Evolutionary conservation across 2,888 invertebrate genomes (phyloP), one percentile per base, ranked within the genome.

Genomic region (Coenonympha glycerion): DNA sequence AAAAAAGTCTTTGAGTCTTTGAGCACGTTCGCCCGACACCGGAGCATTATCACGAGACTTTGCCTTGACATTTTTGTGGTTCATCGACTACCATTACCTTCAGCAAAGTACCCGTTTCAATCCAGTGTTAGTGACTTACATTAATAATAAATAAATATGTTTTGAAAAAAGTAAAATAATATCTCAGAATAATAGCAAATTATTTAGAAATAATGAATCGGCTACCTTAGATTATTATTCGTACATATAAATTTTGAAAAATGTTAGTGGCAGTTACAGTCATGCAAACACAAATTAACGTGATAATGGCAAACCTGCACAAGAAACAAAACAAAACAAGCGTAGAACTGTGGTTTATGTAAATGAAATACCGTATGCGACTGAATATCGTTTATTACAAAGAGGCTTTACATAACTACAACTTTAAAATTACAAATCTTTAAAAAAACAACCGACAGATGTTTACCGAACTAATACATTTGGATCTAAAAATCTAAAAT

Each of bases 261-360:
- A 44, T 44, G 22, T 33, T 44, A 44, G 42, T 21, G 21, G 36
- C 30, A 47, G 24, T n/a, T n/a, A n/a, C 41, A 37, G 34, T 22
- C 53, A 55, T 55, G 47, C 52, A 50, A 52, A 54, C 55, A 47
- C 46, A 46, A 58, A 47, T 68, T 57, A 73, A 67, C 54, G 63
- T 69, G 78, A 79, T 81, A 81, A 73, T 85, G 87, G 87, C 87
- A 87, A 87, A 87, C 87, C 85, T 85, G 75, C 81, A 87, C 87
- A 85, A 85, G 71, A 65, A 85, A 84, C 76, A 74, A 78, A 77
- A 73, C 62, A 55, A 65, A 73, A 76, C 69, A 74, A 72, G 69
- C 69, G 59, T 52, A 65, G 54, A 57, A 33, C 56, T 67, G 65
- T 69, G 69, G 67, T 64, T 58, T 48, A 56, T 61, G 55, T 69